Conservation (phyloP, 2,888 invertebrate species). For the Salpingus planirostris region DNA sequence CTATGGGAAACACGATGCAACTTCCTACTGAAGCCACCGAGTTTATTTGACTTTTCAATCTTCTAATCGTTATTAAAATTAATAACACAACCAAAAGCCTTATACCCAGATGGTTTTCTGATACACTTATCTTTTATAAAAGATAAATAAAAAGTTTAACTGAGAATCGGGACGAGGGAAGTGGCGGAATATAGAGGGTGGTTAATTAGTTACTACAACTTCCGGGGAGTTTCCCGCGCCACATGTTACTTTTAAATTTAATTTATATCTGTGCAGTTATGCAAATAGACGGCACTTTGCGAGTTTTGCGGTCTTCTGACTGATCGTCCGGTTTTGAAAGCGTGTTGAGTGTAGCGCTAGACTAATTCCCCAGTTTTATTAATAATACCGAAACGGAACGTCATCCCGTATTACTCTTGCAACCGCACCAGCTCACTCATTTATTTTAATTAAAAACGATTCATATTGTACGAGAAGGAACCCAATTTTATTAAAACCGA, state of each 20-base stretch:
- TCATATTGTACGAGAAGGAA: constrained; percentile 6
- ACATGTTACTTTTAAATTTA: constrained; percentile 36
- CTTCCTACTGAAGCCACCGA: constrained; percentile 23
- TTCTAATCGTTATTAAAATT: too few species aligned
- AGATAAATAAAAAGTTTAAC: too few species aligned
- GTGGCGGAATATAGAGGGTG: too few species aligned
- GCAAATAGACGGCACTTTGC: constrained; percentile 29
- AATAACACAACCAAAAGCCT: too few species aligned
- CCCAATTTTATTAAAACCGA: too few species aligned
- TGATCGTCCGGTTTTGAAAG: constrained; percentile 22
- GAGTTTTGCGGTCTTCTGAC: constrained; percentile 23
- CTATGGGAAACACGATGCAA: constrained; percentile 20
- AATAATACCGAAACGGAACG: constrained; percentile 8
- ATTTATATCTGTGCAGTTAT: constrained; percentile 34
- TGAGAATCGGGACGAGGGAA: too few species aligned
- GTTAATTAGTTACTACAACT: constrained; percentile 30
- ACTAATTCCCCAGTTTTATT: constrained; percentile 9
- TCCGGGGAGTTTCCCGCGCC: constrained; percentile 27
- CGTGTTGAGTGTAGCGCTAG: constrained; percentile 4
- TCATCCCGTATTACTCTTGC: constrained; percentile 6
- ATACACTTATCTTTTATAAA: too few species aligned
- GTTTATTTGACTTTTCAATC: constrained; percentile 26
- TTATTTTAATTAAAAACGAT: constrained; percentile 10
- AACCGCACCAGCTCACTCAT: constrained; percentile 3
- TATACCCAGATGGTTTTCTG: too few species aligned